Conservation (phyloP, 1,140 invertebrate genomes). For the Drosophila kepulauana region DNA sequence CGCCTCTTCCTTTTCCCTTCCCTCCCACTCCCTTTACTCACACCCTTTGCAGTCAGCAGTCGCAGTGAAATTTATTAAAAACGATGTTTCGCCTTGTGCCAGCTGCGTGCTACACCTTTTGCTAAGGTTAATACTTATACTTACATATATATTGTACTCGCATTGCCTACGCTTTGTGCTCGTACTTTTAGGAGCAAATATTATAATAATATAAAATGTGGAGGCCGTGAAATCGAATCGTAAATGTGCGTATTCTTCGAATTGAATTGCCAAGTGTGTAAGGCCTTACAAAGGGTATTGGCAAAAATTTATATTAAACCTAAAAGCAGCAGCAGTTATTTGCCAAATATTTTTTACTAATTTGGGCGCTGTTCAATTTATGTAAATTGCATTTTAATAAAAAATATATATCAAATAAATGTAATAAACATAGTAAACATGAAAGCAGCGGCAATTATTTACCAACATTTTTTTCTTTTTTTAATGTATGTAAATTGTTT, state of each 20-base stretch:
- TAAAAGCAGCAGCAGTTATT: too few species aligned
- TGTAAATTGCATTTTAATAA: too few species aligned
- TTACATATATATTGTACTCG: not conserved
- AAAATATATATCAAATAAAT: too few species aligned
- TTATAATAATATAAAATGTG: slow-evolving; percentile 58
- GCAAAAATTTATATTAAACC: too few species aligned
- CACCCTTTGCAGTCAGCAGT: not conserved
- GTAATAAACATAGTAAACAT: too few species aligned
- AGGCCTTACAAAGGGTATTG: too few species aligned
- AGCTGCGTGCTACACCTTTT: slow-evolving; percentile 13
- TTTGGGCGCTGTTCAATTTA: too few species aligned
- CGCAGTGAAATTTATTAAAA: slow-evolving; percentile 42
- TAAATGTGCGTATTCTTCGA: slow-evolving; percentile 40
- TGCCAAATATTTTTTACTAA: too few species aligned
- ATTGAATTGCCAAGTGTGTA: not conserved
- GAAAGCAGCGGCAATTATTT: too few species aligned
- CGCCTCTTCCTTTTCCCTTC: not conserved
- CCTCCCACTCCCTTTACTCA: not conserved
- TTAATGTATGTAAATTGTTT: too few species aligned
- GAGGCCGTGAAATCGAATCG: slow-evolving; percentile 60
- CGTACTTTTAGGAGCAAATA: slow-evolving; percentile 46
- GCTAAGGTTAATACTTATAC: slow-evolving; percentile 40
- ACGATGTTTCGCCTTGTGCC: slow-evolving; percentile 15
- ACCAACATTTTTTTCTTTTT: too few species aligned
- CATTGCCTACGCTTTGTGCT: not conserved